Conservation (phyloP, 1,140 invertebrate genomes). For the Dendrolimus kikuchii region DNA sequence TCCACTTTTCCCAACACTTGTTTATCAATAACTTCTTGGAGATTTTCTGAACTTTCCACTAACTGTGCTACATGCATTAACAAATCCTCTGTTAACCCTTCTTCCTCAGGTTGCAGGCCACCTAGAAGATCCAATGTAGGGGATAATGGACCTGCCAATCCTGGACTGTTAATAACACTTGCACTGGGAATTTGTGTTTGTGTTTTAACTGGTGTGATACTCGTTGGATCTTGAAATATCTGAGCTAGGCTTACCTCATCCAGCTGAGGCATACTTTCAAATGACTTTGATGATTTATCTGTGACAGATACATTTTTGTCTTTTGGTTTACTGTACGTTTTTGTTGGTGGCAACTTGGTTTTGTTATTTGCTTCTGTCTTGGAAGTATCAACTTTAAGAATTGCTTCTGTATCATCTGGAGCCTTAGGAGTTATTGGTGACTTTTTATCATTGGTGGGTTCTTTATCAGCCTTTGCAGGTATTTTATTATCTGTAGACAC, state of each 20-base stretch:
- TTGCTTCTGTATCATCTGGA: slow-evolving; percentile 32
- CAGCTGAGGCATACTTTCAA: slow-evolving; percentile 58
- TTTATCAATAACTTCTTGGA: slow-evolving; percentile 79
- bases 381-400: slow-evolving; percentile 21
- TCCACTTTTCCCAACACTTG: slow-evolving; percentile 72
- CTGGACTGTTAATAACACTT: slow-evolving; percentile 57
- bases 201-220: slow-evolving; percentile 36
- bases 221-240: slow-evolving; percentile 55
- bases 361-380: slow-evolving; percentile 38
- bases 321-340: slow-evolving; percentile 43
- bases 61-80: slow-evolving; percentile 78
- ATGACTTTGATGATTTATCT: slow-evolving; percentile 45
- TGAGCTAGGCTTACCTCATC: slow-evolving; percentile 67
- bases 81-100: slow-evolving; percentile 78
- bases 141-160: slow-evolving; percentile 57
- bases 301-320: slow-evolving; percentile 25
- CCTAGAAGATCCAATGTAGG: slow-evolving; percentile 65
- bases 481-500: slow-evolving; percentile 71
- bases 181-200: slow-evolving; percentile 65
- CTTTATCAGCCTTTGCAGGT: slow-evolving; percentile 23
- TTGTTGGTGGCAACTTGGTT: slow-evolving; percentile 22
- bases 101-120: slow-evolving; percentile 69
- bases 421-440: slow-evolving; percentile 27
- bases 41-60: slow-evolving; percentile 76
- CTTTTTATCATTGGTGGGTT: slow-evolving; percentile 37